phyloP scores from a whole-genome alignment of 2,888 invertebrate genomes.

The Tholera decimalis region DNA sequence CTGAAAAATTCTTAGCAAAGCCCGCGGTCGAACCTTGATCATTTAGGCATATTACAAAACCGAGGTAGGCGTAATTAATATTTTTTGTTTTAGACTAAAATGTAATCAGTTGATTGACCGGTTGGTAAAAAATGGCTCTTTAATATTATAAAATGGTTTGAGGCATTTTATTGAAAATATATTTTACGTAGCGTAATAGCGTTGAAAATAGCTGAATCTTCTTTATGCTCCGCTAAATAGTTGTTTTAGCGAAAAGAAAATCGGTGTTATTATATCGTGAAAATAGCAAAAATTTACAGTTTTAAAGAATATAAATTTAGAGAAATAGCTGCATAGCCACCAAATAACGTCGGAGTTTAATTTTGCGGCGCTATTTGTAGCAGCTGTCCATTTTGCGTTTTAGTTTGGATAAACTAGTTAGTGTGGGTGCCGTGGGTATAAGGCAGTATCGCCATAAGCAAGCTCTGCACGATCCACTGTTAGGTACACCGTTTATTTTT shows the following conservation, averaged over 20 bases:
- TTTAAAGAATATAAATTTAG: slow-evolving; percentile 27
- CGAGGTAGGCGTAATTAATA: slow-evolving; percentile 13
- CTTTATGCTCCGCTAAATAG: slow-evolving; percentile 17
- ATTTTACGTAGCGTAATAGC: slow-evolving; percentile 7
- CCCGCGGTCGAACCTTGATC: not conserved
- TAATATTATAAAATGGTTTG: slow-evolving; percentile 14
- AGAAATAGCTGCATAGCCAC: slow-evolving; percentile 22
- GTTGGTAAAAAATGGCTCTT: slow-evolving; percentile 17
- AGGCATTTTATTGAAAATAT: slow-evolving; percentile 16
- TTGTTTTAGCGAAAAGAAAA: slow-evolving; percentile 25
- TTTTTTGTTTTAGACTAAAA: slow-evolving; percentile 29
- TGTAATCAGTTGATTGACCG: slow-evolving; percentile 13
- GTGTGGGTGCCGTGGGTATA: slow-evolving; percentile 37
- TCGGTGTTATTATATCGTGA: slow-evolving; percentile 14
- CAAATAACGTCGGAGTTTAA: slow-evolving; percentile 46
- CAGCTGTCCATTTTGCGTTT: slow-evolving; percentile 54
- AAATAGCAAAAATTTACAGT: slow-evolving; percentile 6
- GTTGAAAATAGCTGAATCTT: slow-evolving; percentile 22
- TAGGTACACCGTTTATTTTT: slow-evolving; percentile 49
- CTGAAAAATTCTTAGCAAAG: slow-evolving; percentile 1
- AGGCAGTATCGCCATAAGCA: slow-evolving; percentile 50
- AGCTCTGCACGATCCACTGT: slow-evolving; percentile 48
- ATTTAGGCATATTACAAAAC: not conserved
- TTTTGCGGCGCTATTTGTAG: slow-evolving; percentile 46
- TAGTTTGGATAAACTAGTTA: slow-evolving; percentile 51